Evolutionary conservation across 1,140 invertebrate genomes (phyloP).

Genomic region (Zaprionus capensis): DNA sequence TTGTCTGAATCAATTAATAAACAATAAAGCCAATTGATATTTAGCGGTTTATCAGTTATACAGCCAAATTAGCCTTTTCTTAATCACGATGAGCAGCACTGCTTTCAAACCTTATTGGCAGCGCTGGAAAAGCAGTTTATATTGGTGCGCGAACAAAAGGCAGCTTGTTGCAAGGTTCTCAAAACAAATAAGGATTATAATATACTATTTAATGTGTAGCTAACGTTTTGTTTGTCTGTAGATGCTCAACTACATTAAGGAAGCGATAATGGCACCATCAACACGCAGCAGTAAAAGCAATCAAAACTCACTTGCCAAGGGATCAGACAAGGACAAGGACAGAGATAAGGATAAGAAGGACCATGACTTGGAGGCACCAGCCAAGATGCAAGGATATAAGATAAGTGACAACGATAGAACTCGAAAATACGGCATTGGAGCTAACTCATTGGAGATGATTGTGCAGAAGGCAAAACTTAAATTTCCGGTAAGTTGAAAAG

Average conservation of each 20-base stretch:
- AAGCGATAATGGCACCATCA: slow-evolving; percentile 74
- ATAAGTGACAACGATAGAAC: slow-evolving; percentile 87
- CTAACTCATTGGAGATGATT: slow-evolving; percentile 87
- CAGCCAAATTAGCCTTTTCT: background rate
- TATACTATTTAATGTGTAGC: background rate
- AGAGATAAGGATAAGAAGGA: slow-evolving; percentile 34
- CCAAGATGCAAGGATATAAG: slow-evolving; percentile 88
- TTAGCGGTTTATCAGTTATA: background rate
- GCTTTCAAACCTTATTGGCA: slow-evolving; percentile 23
- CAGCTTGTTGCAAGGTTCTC: slow-evolving; percentile 68
- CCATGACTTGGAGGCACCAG: slow-evolving; percentile 16
- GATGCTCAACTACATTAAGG: slow-evolving; percentile 76
- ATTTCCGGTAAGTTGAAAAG: slow-evolving; percentile 87
- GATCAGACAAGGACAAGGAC: slow-evolving; percentile 37
- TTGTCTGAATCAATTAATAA: no score
- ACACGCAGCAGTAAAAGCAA: slow-evolving; percentile 59
- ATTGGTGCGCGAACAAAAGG: slow-evolving; percentile 61
- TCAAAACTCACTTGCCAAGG: slow-evolving; percentile 20
- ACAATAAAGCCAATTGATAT: background rate
- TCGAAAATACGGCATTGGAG: slow-evolving; percentile 89
- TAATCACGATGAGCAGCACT: background rate
- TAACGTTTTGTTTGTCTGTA: slow-evolving; percentile 1
- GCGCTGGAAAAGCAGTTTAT: slow-evolving; percentile 40
- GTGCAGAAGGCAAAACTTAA: slow-evolving; percentile 88
- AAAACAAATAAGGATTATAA: slow-evolving; percentile 13